Percentiles rank a stretch among this genome's conserved stretches.
phyloP scores from a whole-genome alignment of 2,113 vertebrate species.

The Ptilonorhynchus violaceus region DNA sequence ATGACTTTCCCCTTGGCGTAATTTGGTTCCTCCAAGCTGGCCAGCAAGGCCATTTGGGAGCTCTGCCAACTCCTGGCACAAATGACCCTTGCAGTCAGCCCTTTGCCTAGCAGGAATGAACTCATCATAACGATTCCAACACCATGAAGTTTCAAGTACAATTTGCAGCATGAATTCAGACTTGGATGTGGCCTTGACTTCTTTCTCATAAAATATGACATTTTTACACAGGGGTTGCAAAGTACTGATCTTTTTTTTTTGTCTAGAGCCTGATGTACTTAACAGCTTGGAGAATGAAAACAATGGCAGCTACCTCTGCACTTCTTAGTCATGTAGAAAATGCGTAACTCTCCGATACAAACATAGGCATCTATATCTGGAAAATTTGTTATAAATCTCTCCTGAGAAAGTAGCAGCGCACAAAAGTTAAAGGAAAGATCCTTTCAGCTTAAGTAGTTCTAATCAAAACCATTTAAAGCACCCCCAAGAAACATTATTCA shows the following conservation, averaged over 20 bases:
- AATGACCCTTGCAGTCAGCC: background rate
- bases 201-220: background rate
- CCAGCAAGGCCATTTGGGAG: background rate
- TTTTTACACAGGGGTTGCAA: background rate
- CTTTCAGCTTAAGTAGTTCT: background rate
- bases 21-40: background rate
- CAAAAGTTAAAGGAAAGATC: background rate
- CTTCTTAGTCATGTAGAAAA: background rate
- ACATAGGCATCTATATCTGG: background rate
- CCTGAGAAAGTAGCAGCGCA: background rate
- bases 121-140: background rate
- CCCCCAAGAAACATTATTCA: background rate
- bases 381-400: background rate
- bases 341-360: background rate
- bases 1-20: rapidly evolving
- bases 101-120: background rate
- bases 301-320: background rate
- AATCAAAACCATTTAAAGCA: background rate
- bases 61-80: background rate
- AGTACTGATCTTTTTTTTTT: background rate
- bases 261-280: background rate
- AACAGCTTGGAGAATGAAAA: background rate
- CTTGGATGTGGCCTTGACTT: background rate
- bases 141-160: background rate
- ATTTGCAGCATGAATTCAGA: background rate